Conservation (phyloP, 2,113 vertebrate species). For the Hypocryptadius cinnamomeus region DNA sequence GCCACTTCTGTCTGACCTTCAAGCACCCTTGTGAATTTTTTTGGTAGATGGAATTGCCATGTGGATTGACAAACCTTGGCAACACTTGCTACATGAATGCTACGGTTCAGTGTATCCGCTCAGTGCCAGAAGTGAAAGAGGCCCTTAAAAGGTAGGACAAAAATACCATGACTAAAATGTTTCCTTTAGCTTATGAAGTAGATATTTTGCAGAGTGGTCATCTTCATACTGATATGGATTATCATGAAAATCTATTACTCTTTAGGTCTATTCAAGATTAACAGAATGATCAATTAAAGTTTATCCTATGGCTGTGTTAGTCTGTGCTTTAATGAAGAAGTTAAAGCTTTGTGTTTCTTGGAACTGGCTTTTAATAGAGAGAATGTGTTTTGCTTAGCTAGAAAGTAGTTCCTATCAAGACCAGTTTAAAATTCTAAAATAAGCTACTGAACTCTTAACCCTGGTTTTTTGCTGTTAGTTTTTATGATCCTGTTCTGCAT, state of each 20-base stretch:
- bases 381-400: not conserved
- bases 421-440: not conserved
- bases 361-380: not conserved
- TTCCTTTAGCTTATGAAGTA: not conserved
- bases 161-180: not conserved
- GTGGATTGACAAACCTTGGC: conserved; percentile 94
- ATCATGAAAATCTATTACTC: not conserved
- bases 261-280: not conserved
- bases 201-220: not conserved
- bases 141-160: conserved; percentile 85
- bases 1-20: not conserved
- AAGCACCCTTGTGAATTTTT: not conserved
- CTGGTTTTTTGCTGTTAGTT: not conserved
- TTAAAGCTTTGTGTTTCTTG: not conserved
- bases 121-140: conserved; percentile 94
- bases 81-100: conserved; percentile 99
- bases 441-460: not conserved
- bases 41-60: conserved; percentile 92
- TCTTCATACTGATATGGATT: not conserved
- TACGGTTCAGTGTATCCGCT: conserved; percentile 97
- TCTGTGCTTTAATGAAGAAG: not conserved
- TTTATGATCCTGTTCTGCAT: not conserved
- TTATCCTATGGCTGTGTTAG: not conserved
- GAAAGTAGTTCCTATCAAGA: not conserved
- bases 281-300: accelerated